Conservation (phyloP, 1,140 invertebrate species). For the Lepidostoma basale region DNA sequence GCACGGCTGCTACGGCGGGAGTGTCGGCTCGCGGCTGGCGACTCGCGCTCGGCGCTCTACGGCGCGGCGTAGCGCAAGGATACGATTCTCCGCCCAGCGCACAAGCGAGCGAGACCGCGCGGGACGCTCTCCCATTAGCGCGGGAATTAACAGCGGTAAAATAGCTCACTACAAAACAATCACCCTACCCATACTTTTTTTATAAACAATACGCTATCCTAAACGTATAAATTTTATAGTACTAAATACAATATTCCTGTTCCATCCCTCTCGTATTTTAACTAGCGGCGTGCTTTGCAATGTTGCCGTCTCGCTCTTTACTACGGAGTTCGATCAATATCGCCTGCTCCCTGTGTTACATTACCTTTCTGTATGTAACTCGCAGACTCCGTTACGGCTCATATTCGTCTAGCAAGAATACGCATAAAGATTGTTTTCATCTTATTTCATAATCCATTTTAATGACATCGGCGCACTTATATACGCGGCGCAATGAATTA, state of each 20-base stretch:
- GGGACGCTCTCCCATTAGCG: too few relatives aligned
- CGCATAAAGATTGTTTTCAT: too few relatives aligned
- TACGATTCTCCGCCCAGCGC: neutral
- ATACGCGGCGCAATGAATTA: too few relatives aligned
- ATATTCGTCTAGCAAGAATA: neutral
- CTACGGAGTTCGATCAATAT: conserved; percentile 43
- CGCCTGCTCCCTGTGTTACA: conserved; percentile 33
- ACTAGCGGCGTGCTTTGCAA: neutral
- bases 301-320: conserved; percentile 29
- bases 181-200: too few relatives aligned
- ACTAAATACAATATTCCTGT: too few relatives aligned
- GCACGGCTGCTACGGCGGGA: too few relatives aligned
- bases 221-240: too few relatives aligned
- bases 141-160: too few relatives aligned
- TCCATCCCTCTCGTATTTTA: neutral
- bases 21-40: conserved; percentile 7
- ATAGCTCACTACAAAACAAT: too few relatives aligned
- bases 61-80: neutral
- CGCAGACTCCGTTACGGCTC: conserved; percentile 10
- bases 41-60: neutral
- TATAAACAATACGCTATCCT: too few relatives aligned
- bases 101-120: neutral
- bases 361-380: conserved; percentile 40
- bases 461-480: too few relatives aligned
- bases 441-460: too few relatives aligned